These are phyloP conservation scores for Austrolebias charrua DNA, from an alignment of 2,797 vertebrate species.

Conservation along the genomic window DNA sequence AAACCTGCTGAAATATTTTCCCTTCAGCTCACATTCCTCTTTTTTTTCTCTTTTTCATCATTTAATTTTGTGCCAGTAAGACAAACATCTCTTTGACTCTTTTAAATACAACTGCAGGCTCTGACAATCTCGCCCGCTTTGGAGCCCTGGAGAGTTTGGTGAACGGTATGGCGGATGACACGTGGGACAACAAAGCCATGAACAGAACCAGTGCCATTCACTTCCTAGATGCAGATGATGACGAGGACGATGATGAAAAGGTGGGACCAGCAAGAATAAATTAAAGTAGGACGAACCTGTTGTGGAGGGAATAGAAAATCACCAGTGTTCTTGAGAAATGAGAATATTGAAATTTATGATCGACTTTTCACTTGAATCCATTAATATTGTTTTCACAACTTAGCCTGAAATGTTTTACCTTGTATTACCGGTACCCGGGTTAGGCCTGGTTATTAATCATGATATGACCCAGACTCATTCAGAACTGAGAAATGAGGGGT, in stretches of 20 bases:
- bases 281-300: background rate
- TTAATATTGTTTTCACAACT: too few relatives aligned
- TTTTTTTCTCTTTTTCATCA: background rate
- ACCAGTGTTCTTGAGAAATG: too few relatives aligned
- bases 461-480: too few relatives aligned
- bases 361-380: too few relatives aligned
- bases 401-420: too few relatives aligned
- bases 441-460: too few relatives aligned
- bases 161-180: conserved; percentile 87
- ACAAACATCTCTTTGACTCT: conserved; percentile 8
- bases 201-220: conserved; percentile 95
- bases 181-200: conserved; percentile 86
- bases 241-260: conserved; percentile 90
- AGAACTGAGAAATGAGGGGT: too few relatives aligned
- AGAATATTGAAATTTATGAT: too few relatives aligned
- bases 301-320: background rate
- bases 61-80: background rate
- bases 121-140: conserved; percentile 91
- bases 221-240: conserved; percentile 91
- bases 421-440: too few relatives aligned
- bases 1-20: conserved; percentile 25
- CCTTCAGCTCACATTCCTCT: background rate
- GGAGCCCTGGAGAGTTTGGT: conserved; percentile 93
- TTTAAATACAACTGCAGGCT: conserved; percentile 49
- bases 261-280: conserved; percentile 69